These are phyloP conservation scores for Lanius collurio DNA, from an alignment of 2,113 vertebrate genomes.

Conservation along the genomic window DNA sequence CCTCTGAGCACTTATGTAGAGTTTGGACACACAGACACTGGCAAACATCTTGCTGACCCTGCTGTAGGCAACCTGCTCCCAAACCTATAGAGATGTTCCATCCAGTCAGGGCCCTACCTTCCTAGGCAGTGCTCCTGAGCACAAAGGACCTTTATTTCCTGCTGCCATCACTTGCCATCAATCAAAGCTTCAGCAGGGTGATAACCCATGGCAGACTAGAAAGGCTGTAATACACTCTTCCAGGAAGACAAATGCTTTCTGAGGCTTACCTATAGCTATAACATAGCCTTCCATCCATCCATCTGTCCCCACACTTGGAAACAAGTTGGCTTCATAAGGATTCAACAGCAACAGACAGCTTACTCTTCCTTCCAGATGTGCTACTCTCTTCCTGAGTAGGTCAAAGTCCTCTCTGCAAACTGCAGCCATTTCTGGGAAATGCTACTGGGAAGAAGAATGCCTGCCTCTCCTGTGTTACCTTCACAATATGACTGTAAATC, in stretches of 20 bases:
- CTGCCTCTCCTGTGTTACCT: not conserved
- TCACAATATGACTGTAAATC: not conserved
- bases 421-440: not conserved
- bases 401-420: not conserved
- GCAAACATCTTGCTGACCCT: not conserved
- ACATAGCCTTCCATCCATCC: not conserved
- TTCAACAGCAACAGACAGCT: not conserved
- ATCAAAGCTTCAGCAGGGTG: not conserved
- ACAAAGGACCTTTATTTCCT: not conserved
- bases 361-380: not conserved
- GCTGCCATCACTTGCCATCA: not conserved
- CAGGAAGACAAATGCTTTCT: not conserved
- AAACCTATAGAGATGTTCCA: not conserved
- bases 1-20: not conserved
- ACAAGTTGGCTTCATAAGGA: not conserved
- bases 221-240: not conserved
- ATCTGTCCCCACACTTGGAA: not conserved
- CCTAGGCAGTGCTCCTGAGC: not conserved
- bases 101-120: accelerated
- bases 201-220: not conserved
- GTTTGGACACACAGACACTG: not conserved
- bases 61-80: not conserved
- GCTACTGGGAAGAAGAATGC: not conserved
- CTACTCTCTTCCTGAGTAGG: not conserved
- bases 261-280: not conserved